Percentiles rank a stretch among this genome's conserved stretches.
Conservation (phyloP, 2,888 invertebrate genomes). For the Acholoe squamosa region DNA sequence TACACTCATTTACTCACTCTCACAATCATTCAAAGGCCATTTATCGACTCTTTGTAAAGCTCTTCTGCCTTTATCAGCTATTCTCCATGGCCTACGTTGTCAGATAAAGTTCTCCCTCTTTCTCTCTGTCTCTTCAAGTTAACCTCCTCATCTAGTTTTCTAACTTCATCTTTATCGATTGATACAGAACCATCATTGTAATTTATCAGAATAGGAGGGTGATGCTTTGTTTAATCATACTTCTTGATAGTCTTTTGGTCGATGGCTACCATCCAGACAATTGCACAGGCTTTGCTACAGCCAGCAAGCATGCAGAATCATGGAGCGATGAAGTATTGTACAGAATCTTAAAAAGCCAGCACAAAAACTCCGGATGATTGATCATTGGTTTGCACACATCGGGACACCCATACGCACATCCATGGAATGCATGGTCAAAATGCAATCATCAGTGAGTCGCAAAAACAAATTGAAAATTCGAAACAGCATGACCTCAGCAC, state of each 20-base stretch:
- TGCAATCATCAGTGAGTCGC: not conserved
- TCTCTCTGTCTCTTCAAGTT: too few relatives aligned
- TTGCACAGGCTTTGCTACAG: not conserved
- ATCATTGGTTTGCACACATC: not conserved
- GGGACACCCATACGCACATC: not conserved
- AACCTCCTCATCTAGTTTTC: too few relatives aligned
- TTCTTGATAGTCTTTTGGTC: not conserved
- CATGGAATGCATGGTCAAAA: not conserved
- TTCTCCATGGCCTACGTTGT: too few relatives aligned
- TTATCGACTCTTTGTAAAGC: too few relatives aligned
- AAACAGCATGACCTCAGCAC: not conserved
- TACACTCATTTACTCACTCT: too few relatives aligned
- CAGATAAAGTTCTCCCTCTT: too few relatives aligned
- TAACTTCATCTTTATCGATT: too few relatives aligned
- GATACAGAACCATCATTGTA: too few relatives aligned
- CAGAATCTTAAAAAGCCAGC: not conserved
- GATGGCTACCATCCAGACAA: not conserved
- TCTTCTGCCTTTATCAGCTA: too few relatives aligned
- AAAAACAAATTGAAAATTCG: not conserved
- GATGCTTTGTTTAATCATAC: not conserved
- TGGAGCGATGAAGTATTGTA: not conserved
- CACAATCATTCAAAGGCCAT: too few relatives aligned
- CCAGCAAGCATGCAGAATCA: not conserved
- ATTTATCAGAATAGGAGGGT: too few relatives aligned
- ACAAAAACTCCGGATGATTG: not conserved